Conservation (phyloP, 2,888 invertebrate genomes). For the Linyphia triangularis region DNA sequence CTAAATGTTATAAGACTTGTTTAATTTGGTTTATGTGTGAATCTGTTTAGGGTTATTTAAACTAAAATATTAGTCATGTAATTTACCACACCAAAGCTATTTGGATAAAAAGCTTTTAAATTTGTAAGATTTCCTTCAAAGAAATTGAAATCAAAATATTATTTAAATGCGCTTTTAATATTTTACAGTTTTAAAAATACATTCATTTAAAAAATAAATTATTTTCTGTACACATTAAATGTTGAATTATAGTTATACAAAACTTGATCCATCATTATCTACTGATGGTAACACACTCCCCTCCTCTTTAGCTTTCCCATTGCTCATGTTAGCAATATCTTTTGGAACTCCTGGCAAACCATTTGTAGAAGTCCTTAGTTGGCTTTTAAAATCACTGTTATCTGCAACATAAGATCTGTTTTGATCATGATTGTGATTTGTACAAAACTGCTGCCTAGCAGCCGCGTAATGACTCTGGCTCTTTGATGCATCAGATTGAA, state of each 20-base stretch:
- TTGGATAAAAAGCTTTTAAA: too few relatives aligned
- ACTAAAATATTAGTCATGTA: too few relatives aligned
- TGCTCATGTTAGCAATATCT: background rate
- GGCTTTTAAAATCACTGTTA: slow-evolving; percentile 25
- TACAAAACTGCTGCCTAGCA: slow-evolving; percentile 26
- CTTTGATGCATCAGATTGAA: slow-evolving; percentile 38
- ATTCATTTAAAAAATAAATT: slow-evolving; percentile 57
- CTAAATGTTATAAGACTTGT: too few relatives aligned
- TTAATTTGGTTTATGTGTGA: too few relatives aligned
- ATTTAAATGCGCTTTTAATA: background rate
- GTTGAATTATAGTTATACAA: slow-evolving; percentile 39
- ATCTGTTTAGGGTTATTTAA: too few relatives aligned
- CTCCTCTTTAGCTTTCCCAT: slow-evolving; percentile 5
- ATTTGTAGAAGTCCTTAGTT: slow-evolving; percentile 39
- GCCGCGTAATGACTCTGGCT: slow-evolving; percentile 14
- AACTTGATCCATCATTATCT: slow-evolving; percentile 73
- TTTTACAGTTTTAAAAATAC: slow-evolving; percentile 10
- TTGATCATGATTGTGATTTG: slow-evolving; percentile 59
- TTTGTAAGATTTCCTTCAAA: background rate
- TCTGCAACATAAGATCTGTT: slow-evolving; percentile 14
- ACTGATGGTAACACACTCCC: slow-evolving; percentile 5
- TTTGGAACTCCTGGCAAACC: slow-evolving; percentile 30
- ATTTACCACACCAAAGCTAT: too few relatives aligned
- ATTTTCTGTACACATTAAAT: slow-evolving; percentile 47
- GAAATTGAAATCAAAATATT: background rate